phyloP scores from a whole-genome alignment of 2,888 invertebrate genomes.

The Drosophila nr. medialis region DNA sequence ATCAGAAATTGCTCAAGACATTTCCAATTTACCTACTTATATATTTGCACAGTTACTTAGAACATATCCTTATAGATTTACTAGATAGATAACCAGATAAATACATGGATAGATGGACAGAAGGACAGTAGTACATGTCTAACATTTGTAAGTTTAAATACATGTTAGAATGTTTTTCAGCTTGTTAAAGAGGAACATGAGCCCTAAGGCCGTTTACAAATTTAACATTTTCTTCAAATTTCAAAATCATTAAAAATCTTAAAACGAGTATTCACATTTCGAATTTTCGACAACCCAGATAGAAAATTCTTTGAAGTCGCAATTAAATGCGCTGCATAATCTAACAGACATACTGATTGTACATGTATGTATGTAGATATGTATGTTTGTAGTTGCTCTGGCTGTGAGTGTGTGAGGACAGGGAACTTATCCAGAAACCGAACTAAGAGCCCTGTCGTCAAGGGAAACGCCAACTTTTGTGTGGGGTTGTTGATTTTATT shows the following conservation, averaged over 20 bases:
- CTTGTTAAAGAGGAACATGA: not conserved
- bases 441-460: conserved; percentile 48
- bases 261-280: not conserved
- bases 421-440: conserved; percentile 16
- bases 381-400: not conserved
- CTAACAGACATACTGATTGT: not conserved
- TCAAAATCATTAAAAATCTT: not conserved
- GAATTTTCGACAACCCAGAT: not conserved
- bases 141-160: not conserved
- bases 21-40: not conserved
- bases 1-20: not conserved
- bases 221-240: not conserved
- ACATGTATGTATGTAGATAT: not conserved
- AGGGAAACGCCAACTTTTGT: conserved; percentile 60
- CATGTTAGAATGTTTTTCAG: not conserved
- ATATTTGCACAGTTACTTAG: not conserved
- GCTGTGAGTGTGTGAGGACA: conserved; percentile 8
- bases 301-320: not conserved
- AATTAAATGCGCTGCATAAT: not conserved
- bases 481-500: conserved; percentile 38
- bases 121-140: no score
- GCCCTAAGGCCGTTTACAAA: not conserved
- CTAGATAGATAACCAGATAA: not conserved
- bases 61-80: not conserved
- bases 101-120: no score